Evolutionary conservation across 1,140 invertebrate species (phyloP).

Genomic region (Antheraea pernyi): DNA sequence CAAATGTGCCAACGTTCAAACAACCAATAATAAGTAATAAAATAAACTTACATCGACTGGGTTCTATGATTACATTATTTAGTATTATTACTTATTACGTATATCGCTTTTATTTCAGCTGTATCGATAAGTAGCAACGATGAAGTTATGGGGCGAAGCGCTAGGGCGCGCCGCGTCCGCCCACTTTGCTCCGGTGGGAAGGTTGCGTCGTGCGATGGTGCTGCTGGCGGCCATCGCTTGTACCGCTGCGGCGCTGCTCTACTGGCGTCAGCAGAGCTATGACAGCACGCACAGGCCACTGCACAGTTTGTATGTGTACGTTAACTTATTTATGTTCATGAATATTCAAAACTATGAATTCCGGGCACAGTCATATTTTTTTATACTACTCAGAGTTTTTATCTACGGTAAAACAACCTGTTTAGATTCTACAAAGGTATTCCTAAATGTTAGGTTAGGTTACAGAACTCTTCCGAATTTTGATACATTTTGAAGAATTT

Average conservation of each 20-base stretch:
- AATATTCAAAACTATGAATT: too few species aligned
- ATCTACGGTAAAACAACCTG: too few species aligned
- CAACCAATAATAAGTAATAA: too few species aligned
- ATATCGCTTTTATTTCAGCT: slow-evolving; percentile 20
- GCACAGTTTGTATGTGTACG: slow-evolving; percentile 55
- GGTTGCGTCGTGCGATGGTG: slow-evolving; percentile 57
- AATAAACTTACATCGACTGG: too few species aligned
- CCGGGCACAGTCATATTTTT: too few species aligned
- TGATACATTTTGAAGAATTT: too few species aligned
- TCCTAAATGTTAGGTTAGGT: too few species aligned
- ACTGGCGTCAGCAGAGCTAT: slow-evolving; percentile 67
- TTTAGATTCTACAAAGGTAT: too few species aligned
- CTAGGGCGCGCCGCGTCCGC: slow-evolving; percentile 41
- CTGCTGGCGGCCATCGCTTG: slow-evolving; percentile 58
- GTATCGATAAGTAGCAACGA: slow-evolving; percentile 23
- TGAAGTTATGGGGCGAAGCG: slow-evolving; percentile 60
- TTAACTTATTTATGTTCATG: slow-evolving; percentile 5
- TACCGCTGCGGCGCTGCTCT: slow-evolving; percentile 62
- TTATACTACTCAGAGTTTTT: too few species aligned
- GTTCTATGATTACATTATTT: too few species aligned
- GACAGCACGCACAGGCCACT: slow-evolving; percentile 48
- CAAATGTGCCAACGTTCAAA: too few species aligned
- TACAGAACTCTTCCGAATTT: too few species aligned
- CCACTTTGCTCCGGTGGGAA: slow-evolving; percentile 53
- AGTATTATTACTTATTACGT: not conserved